Evolutionary conservation across 2,113 vertebrate genomes (phyloP).

Genomic region (Oostethus manadensis): DNA sequence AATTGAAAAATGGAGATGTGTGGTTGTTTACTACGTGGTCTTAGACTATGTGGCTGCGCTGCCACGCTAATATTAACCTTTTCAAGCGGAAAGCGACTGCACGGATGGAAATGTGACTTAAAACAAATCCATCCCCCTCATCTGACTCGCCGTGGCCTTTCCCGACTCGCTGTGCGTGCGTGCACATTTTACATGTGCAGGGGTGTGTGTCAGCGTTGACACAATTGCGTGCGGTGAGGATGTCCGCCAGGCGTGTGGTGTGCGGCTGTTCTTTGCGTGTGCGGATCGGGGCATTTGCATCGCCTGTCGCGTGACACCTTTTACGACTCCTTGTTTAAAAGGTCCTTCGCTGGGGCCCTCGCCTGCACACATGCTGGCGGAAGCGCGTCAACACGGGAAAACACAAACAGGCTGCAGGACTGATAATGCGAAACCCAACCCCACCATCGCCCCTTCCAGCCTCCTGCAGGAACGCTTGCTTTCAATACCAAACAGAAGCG

Average conservation of each 20-base stretch:
- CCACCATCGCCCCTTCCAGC: constrained; percentile 2
- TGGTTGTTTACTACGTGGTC: too few relatives aligned
- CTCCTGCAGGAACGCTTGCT: constrained; percentile 37
- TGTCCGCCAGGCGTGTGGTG: constrained; percentile 21
- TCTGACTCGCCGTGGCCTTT: constrained; percentile 44
- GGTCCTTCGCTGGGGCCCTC: constrained; percentile 45
- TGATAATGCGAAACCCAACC: constrained; percentile 26
- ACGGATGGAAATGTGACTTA: constrained; percentile 25
- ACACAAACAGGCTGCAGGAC: constrained; percentile 19
- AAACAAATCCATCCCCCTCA: constrained; percentile 49
- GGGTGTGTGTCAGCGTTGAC: constrained; percentile 31
- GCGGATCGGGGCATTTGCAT: constrained; percentile 40
- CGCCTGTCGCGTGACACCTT: constrained; percentile 42
- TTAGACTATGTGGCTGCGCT: too few relatives aligned
- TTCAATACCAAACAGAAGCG: constrained; percentile 32
- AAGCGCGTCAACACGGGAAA: constrained; percentile 40
- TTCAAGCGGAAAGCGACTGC: too few relatives aligned
- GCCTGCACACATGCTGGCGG: constrained; percentile 35
- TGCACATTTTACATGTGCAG: constrained; percentile 10
- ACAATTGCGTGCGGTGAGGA: constrained; percentile 59
- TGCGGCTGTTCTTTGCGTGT: constrained; percentile 28
- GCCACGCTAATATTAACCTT: background rate
- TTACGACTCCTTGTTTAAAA: constrained; percentile 62
- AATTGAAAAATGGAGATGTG: too few relatives aligned
- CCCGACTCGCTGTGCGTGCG: constrained; percentile 11